Conservation (phyloP, 2,113 vertebrate genomes). For the Lepisosteus oculatus region DNA sequence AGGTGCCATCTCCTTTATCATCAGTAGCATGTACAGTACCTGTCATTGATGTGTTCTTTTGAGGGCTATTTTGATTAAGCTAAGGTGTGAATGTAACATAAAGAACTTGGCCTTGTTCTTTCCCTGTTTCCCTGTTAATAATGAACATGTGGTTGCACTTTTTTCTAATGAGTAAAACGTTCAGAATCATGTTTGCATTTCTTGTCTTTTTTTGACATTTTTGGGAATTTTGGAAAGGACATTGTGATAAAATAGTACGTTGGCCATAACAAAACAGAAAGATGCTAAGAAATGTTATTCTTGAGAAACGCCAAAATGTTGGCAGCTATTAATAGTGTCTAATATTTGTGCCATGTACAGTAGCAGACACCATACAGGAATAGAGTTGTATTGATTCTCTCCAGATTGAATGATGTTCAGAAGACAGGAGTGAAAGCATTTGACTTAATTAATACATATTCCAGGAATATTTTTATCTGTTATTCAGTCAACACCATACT, state of each 20-base stretch:
- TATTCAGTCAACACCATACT: conserved; percentile 10
- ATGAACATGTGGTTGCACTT: neutral
- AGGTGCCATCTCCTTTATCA: neutral
- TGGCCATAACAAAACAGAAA: neutral
- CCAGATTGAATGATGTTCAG: conserved; percentile 5
- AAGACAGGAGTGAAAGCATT: neutral
- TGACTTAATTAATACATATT: conserved; percentile 8
- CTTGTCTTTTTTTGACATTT: neutral
- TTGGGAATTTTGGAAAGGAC: neutral
- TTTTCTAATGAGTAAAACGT: neutral
- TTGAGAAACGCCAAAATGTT: neutral
- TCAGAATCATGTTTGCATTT: neutral
- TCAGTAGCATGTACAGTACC: neutral
- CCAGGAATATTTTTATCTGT: conserved; percentile 9
- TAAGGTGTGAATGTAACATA: neutral
- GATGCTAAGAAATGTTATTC: neutral
- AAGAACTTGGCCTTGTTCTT: neutral
- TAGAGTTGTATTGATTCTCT: conserved; percentile 5
- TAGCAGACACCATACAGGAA: conserved; percentile 7
- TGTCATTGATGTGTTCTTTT: neutral
- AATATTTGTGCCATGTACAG: too few species aligned
- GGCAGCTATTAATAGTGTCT: neutral
- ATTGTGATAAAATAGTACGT: neutral
- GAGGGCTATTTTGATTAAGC: conserved; percentile 3
- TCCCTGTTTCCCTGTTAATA: neutral